Evolutionary conservation across 2,888 invertebrate species (phyloP).

Genomic region (Tipula helvola): DNA sequence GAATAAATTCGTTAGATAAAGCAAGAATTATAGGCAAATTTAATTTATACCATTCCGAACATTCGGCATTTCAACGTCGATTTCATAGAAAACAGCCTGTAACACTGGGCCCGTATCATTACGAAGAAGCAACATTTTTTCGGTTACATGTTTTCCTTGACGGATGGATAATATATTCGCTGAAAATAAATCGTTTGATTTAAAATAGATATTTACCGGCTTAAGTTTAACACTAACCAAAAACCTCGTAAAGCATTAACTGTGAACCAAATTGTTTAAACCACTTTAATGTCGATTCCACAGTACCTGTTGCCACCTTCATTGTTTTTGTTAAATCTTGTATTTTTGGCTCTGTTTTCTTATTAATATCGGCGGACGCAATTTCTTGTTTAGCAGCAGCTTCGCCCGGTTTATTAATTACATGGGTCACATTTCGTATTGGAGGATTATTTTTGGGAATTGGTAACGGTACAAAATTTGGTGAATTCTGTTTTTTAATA

Average conservation of each 20-base stretch:
- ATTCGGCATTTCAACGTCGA: slow-evolving; percentile 19
- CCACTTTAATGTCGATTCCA: not conserved
- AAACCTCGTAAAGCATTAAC: not conserved
- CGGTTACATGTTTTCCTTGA: slow-evolving; percentile 23
- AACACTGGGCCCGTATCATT: slow-evolving; percentile 27
- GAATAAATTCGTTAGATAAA: slow-evolving; percentile 4
- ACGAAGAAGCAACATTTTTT: slow-evolving; percentile 25
- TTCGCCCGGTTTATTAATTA: not conserved
- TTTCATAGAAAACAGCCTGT: slow-evolving; percentile 27
- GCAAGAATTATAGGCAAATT: not conserved
- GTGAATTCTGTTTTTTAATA: not conserved
- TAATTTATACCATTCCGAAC: slow-evolving; percentile 15
- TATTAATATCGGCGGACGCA: not conserved
- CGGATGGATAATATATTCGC: slow-evolving; percentile 26
- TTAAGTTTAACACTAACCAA: not conserved
- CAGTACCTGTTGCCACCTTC: not conserved
- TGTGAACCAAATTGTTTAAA: not conserved
- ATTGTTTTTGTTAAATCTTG: not conserved
- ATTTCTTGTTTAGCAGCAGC: not conserved
- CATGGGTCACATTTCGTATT: not conserved
- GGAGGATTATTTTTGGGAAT: not conserved
- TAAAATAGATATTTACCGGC: not conserved
- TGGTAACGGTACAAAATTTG: not conserved
- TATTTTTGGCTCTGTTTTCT: not conserved
- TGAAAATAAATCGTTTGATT: slow-evolving; percentile 17